phyloP scores from a whole-genome alignment of 2,797 vertebrate species.

The Masticophis lateralis region DNA sequence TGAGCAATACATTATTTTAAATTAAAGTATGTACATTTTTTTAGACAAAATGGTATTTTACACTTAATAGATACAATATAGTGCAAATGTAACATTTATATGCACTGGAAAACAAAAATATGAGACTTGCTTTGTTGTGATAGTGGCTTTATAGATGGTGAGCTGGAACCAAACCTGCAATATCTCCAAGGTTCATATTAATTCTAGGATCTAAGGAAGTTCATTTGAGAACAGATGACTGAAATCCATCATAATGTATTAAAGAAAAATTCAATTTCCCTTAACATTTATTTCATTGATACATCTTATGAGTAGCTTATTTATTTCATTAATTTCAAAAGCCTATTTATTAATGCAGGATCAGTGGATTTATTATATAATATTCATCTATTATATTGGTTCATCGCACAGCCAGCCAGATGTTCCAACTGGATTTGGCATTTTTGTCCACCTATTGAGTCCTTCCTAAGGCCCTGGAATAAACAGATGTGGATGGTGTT shows the following conservation, averaged over 20 bases:
- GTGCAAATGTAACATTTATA: neutral
- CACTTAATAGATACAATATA: neutral
- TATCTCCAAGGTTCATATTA: neutral
- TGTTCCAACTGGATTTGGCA: neutral
- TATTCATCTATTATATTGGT: neutral
- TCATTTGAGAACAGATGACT: neutral
- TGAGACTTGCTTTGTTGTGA: neutral
- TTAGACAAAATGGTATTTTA: neutral
- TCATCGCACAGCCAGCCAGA: neutral
- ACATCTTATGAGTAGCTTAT: neutral
- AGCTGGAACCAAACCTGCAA: neutral
- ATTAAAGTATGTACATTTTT: no score
- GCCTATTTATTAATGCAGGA: neutral
- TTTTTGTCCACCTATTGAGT: neutral
- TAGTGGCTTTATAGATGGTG: neutral
- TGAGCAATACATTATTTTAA: neutral
- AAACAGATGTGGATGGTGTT: neutral
- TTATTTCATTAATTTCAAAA: constrained; percentile 36
- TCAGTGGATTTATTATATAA: neutral
- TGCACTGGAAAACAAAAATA: neutral
- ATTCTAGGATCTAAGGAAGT: neutral
- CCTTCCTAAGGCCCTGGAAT: neutral
- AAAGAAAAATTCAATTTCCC: neutral
- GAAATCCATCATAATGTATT: neutral
- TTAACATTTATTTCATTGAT: neutral